Evolutionary conservation across 2,113 vertebrate species (phyloP), one percentile per base, ranked within the genome.

Genomic region (Macaca mulatta): DNA sequence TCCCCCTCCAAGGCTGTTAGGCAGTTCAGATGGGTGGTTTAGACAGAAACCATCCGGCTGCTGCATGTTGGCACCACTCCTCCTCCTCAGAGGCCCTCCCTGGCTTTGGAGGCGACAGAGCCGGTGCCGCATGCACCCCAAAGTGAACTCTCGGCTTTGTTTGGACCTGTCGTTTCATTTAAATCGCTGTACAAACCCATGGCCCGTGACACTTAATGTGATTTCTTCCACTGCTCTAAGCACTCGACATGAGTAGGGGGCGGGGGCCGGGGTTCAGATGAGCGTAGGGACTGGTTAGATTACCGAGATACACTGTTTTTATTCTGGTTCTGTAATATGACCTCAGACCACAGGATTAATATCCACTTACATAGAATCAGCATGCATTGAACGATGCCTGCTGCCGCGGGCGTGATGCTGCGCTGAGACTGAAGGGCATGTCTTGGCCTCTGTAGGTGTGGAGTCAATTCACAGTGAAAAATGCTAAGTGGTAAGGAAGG

Each of bases 341-440:
- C 77, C 75, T 83, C 43, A 16, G 32, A 5, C 14, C 69, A 7
- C 35, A 74, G 59, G 81, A 77, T 20, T 23, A 78, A 35, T 9
- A 20, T 32, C 32, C 48, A 9, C 70, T 91, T 80, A 14, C 16
- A 3, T 11, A 4, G 75, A 50, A 69, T 48, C 89, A 22, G 8
- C 72, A n/a, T 3, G 27, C 40, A 4, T 4, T 38, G 69, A 5
- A 20, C 1, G 45, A 52, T 55, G 27, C 1, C 90, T 38, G 11
- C 20, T 23, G 25, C 17, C 13, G 30, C 9, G 2, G 11, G 18
- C 1, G 3, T 11, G 75, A 50, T 11, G 0, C 43, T n/a, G 27
- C 8, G 35, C 83, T 2, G 3, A 12, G 52, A 5, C 67, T 27
- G 1, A 5, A 40, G 52, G 52, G 16, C 61, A 1, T 0, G 3